Conservation (phyloP, 2,113 vertebrate species). For the Ammodytes dubius region DNA sequence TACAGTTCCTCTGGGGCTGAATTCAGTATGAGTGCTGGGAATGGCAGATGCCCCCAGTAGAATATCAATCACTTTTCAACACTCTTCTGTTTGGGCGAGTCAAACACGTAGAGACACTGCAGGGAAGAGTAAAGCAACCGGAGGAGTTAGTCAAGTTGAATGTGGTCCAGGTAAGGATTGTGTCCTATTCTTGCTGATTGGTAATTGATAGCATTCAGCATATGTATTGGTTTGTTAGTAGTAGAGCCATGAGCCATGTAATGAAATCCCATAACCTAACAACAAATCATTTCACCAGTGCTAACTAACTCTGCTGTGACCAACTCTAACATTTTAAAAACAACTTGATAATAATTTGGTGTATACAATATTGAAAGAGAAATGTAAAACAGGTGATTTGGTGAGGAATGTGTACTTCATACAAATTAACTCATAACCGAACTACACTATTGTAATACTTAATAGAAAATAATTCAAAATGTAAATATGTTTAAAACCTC, state of each 20-base stretch:
- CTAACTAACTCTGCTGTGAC: neutral
- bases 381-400: neutral
- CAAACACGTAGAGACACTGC: neutral
- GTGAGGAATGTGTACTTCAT: neutral
- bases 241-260: no score
- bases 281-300: no score
- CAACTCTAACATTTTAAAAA: neutral
- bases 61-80: conserved; percentile 73
- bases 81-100: neutral
- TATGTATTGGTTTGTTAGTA: no score
- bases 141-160: neutral
- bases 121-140: neutral
- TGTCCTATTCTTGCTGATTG: no score
- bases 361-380: neutral
- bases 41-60: conserved; percentile 48
- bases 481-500: neutral
- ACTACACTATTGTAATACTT: neutral
- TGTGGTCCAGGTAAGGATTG: no score
- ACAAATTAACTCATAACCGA: neutral
- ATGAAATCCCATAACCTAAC: no score
- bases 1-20: conserved; percentile 60
- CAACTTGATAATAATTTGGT: neutral
- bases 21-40: conserved; percentile 61
- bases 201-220: no score
- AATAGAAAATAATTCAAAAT: neutral